phyloP scores from a whole-genome alignment of 2,888 invertebrate genomes.

The Achlya flavicornis region DNA sequence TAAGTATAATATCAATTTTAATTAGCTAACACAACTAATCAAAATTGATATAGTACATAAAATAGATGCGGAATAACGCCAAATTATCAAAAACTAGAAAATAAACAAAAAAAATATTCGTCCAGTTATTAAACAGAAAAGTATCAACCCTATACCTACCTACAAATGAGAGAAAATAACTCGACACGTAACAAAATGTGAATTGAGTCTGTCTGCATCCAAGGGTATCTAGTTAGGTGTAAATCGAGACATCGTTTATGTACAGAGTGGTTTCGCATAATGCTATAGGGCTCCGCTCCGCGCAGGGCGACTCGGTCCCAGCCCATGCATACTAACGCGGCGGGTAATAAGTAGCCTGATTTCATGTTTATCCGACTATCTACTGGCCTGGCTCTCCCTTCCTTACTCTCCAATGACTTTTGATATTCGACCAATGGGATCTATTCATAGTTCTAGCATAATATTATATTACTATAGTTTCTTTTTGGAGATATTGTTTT shows the following conservation, averaged over 20 bases:
- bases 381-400: constrained; percentile 24
- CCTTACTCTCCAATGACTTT: constrained; percentile 2
- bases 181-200: constrained; percentile 55
- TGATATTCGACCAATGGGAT: neutral
- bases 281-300: constrained; percentile 54
- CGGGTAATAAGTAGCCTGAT: constrained; percentile 76
- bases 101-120: too few relatives aligned
- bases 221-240: constrained; percentile 63
- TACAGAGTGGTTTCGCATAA: constrained; percentile 57
- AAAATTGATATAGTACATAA: too few relatives aligned
- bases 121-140: too few relatives aligned
- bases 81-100: too few relatives aligned
- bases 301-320: constrained; percentile 65
- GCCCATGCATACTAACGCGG: constrained; percentile 82
- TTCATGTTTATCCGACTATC: constrained; percentile 61
- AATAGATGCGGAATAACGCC: too few relatives aligned
- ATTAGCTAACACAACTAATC: neutral
- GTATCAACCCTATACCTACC: neutral
- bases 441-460: neutral
- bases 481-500: neutral
- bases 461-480: neutral
- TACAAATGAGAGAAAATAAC: constrained; percentile 27
- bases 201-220: constrained; percentile 57
- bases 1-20: neutral
- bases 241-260: constrained; percentile 71